Base-by-base conservation (phyloP, 2,113 vertebrate genomes). In the Oncorhynchus gorbuscha region DNA sequence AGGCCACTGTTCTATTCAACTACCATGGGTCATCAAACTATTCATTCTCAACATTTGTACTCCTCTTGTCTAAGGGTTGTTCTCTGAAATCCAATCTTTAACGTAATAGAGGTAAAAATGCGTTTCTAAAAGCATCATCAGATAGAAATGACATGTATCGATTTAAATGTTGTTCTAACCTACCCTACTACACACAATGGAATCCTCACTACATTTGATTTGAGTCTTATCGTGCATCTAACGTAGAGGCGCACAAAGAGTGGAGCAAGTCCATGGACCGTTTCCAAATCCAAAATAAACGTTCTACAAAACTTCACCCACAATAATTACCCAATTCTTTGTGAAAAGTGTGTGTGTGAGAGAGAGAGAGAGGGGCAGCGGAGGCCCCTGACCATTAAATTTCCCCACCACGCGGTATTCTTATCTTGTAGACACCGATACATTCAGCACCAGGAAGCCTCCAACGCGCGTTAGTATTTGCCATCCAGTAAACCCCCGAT, bases 301-400 rank as follows among this genome's bases (percentile, higher is more conserved):
- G 93, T 93, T 93, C 92, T 92, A 92, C 91, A 94, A 93, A 14
- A 62, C 2, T 62, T 93, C 92, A 92, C 92, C 89, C 91, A 91
- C 90, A 92, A 94, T 93, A 92, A 89, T 94, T 94, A 94, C 93
- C 92, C 90, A 88, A 90, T 91, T 85, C 65, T 55, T 55, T 90
- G 88, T 91, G 4, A 90, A 93, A 93, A 92, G 91, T 92, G 89
- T 55, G 49, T 51, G 49, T 55, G 49, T 18, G 3, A n/a, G n/a
- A 24, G 24, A 14, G 22, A 14, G 39, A 70, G 87, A 79, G 86
- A 91, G 94, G 92, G 91, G 90, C 91, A 93, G 94, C 92, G 90
- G 91, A 91, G 93, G 90, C 90, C 93, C 95, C 92, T 94, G 92
- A 94, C 93, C 93, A 94, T 91, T 94, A 95, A 94, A 94, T 94